These are phyloP conservation scores for Copsychus sechellarum DNA, from an alignment of 2,113 vertebrate genomes.

Conservation along the genomic window DNA sequence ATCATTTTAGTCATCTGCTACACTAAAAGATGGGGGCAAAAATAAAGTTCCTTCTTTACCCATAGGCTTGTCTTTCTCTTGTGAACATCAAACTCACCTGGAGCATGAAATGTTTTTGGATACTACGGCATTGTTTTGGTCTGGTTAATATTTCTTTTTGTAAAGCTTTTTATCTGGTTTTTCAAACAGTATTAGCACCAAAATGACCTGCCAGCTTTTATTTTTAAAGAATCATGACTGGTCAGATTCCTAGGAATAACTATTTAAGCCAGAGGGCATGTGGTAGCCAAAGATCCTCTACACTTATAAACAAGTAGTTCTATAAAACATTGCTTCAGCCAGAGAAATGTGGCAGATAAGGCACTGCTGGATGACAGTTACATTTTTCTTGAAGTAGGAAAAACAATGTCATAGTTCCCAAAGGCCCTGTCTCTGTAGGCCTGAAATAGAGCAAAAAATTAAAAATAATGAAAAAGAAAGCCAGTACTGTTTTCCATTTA, in stretches of 20 bases:
- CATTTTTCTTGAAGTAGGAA: conserved; percentile 32
- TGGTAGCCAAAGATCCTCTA: neutral
- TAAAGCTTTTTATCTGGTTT: neutral
- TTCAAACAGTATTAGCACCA: neutral
- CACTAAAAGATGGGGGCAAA: neutral
- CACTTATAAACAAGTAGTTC: neutral
- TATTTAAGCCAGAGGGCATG: neutral
- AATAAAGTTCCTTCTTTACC: neutral
- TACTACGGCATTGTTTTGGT: neutral
- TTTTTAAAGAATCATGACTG: neutral
- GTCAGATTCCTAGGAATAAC: conserved; percentile 4
- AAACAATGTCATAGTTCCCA: conserved; percentile 18
- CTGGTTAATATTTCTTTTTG: neutral
- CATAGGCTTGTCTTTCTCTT: neutral
- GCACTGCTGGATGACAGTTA: neutral
- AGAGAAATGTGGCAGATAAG: conserved; percentile 39
- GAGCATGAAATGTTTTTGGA: neutral
- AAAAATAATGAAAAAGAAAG: neutral
- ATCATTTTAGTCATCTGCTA: neutral
- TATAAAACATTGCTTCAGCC: neutral
- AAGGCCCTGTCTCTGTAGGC: neutral
- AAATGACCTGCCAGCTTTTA: neutral
- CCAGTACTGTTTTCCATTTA: neutral
- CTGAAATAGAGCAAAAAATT: conserved; percentile 14
- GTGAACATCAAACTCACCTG: neutral